A percentile compares a stretch with the other conserved stretches of the same genome.
Conservation (phyloP, 2,888 invertebrate genomes). For the Drosophila mulleri region DNA sequence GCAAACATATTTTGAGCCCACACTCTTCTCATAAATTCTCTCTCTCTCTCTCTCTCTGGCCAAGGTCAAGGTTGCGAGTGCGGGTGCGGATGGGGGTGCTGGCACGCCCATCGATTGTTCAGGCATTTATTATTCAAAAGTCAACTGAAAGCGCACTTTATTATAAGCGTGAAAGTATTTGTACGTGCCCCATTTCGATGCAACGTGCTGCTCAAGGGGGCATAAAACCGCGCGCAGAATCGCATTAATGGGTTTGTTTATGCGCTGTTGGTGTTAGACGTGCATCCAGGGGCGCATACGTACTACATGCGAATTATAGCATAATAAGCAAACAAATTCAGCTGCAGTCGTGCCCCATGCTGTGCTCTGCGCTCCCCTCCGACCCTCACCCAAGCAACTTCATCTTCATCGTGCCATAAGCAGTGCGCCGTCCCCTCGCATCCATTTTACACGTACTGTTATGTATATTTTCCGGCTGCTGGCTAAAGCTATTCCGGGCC, state of each 20-base stretch:
- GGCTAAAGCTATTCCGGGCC: conserved; percentile 22
- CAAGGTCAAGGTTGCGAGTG: conserved; percentile 40
- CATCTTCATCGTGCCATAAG: conserved; percentile 25
- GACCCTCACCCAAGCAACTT: conserved; percentile 3
- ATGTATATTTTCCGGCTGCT: conserved; percentile 33
- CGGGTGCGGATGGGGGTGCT: no score
- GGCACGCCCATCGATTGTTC: conserved; percentile 20
- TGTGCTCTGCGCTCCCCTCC: not conserved
- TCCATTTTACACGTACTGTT: conserved; percentile 16
- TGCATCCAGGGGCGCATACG: conserved; percentile 23
- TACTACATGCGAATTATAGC: conserved; percentile 42
- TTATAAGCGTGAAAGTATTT: conserved; percentile 37
- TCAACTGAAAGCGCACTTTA: conserved; percentile 28
- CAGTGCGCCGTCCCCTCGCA: not conserved
- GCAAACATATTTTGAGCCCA: not conserved
- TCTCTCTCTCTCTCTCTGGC: not conserved
- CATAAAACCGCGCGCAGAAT: conserved; percentile 13
- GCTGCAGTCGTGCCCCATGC: conserved; percentile 25
- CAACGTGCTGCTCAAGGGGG: conserved; percentile 18
- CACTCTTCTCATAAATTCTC: no score
- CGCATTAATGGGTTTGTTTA: conserved; percentile 30
- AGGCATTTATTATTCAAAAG: conserved; percentile 24
- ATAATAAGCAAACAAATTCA: conserved; percentile 51
- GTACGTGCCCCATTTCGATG: conserved; percentile 55
- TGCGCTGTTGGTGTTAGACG: conserved; percentile 16